Evolutionary conservation across 2,797 vertebrate species (phyloP), one percentile per base, ranked within the genome.

Genomic region (Sebastes minor): DNA sequence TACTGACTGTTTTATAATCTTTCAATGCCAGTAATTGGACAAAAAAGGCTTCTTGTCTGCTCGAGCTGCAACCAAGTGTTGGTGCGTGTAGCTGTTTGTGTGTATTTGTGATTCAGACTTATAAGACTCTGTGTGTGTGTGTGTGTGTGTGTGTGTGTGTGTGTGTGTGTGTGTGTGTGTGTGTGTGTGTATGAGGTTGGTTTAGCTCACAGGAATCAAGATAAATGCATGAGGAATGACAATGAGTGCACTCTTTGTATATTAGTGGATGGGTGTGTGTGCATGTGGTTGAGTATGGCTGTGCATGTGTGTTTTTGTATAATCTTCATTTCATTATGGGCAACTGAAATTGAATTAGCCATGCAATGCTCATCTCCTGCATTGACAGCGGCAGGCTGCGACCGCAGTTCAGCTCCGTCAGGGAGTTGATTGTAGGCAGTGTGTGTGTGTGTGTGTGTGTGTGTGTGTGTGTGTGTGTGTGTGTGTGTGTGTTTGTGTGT

Each of bases 291-390:
- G 33, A 55, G 59, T 57, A n/a, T 32, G 71, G 33, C n/a, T 70
- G 70, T 67, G 77, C 18, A 63, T 69, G 68, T 74, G 74, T 59
- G 77, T 70, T 82, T 23, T 72, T 77, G 57, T 64, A 35, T 84
- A 82, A 85, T 85, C 67, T 87, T 87, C 67, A 82, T 87, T 89
- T 89, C 78, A 90, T 88, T 89, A 79, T 63, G 38, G 33, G 64
- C 71, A 73, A 35, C 68, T 75, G 59, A 81, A 89, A 91, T 69
- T 88, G 57, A 85, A 91, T 91, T 83, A 76, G 35, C 67, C 32
- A 49, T 32, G 27, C 64, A 61, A 55, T 64, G 70, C 61, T 81
- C 69, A 64, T 81, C 59, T 78, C 30, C 68, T 83, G 76, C 68
- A 55, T 23, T 4, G 4, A 42, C 62, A 56, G 56, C 2, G 1